Evolutionary conservation across 2,113 vertebrate genomes (phyloP).

Genomic region (Hypomesus transpacificus): DNA sequence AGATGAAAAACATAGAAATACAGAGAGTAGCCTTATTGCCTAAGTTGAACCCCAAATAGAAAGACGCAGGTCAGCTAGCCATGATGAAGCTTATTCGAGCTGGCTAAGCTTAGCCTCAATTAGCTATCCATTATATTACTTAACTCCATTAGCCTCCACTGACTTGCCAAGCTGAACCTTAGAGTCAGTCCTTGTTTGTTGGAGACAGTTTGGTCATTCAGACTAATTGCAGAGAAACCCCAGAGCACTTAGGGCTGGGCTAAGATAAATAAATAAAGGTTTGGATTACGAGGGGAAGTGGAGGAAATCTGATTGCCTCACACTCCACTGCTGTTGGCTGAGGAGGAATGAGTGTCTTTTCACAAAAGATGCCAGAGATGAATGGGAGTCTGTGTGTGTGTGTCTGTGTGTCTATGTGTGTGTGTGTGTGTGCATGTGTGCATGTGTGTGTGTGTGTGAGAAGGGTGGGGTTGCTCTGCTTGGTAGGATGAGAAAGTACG

Average conservation of each 20-base stretch:
- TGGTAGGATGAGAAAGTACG: too few relatives aligned
- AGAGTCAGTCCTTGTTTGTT: neutral
- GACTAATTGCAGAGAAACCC: constrained; percentile 27
- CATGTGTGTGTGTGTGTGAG: too few relatives aligned
- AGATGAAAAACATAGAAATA: neutral
- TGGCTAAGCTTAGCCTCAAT: neutral
- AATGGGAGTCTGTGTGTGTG: too few relatives aligned
- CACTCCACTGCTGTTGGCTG: constrained; percentile 42
- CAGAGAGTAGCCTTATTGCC: neutral
- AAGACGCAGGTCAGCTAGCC: neutral
- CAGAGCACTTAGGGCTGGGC: constrained; percentile 53
- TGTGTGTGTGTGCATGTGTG: too few relatives aligned
- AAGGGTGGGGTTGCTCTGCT: too few relatives aligned
- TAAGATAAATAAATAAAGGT: constrained; percentile 63
- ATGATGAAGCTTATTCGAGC: neutral
- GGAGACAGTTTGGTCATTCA: constrained; percentile 47
- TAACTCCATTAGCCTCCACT: neutral
- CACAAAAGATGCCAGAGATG: constrained; percentile 15
- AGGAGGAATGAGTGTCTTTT: constrained; percentile 38
- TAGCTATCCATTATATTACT: neutral
- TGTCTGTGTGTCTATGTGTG: too few relatives aligned
- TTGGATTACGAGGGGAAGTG: constrained; percentile 63
- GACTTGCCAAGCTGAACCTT: neutral
- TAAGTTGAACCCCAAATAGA: neutral
- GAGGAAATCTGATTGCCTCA: constrained; percentile 67